phyloP scores from a whole-genome alignment of 2,113 vertebrate genomes.

The Poeciliopsis prolifica region DNA sequence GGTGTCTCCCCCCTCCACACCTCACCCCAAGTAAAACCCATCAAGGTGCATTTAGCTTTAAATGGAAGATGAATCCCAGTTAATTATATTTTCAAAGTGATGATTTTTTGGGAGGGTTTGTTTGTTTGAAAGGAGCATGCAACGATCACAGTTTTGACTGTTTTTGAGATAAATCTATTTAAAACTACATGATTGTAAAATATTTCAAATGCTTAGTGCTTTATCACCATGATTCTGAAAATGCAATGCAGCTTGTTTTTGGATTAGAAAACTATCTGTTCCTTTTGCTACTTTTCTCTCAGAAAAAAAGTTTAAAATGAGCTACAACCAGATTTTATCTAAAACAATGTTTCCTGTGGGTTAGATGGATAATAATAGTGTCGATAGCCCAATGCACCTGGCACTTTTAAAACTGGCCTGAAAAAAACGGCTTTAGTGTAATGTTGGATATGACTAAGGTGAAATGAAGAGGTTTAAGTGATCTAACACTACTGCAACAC shows the following conservation, averaged over 20 bases:
- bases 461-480: neutral
- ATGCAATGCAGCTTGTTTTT: neutral
- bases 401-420: neutral
- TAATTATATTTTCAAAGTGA: neutral
- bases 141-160: neutral
- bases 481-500: neutral
- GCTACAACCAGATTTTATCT: too few species aligned
- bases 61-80: neutral
- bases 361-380: too few species aligned
- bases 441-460: neutral
- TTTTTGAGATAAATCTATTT: neutral
- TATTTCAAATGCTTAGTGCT: neutral
- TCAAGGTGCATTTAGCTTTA: conserved; percentile 21
- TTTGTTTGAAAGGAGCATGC: conserved; percentile 1
- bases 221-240: neutral
- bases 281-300: neutral
- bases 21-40: neutral
- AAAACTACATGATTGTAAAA: neutral
- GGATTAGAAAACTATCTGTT: neutral
- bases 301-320: too few species aligned
- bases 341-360: too few species aligned
- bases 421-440: neutral
- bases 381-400: too few species aligned
- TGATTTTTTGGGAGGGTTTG: neutral
- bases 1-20: neutral